phyloP scores from a whole-genome alignment of 2,797 vertebrate genomes.

The Falco rusticolus region DNA sequence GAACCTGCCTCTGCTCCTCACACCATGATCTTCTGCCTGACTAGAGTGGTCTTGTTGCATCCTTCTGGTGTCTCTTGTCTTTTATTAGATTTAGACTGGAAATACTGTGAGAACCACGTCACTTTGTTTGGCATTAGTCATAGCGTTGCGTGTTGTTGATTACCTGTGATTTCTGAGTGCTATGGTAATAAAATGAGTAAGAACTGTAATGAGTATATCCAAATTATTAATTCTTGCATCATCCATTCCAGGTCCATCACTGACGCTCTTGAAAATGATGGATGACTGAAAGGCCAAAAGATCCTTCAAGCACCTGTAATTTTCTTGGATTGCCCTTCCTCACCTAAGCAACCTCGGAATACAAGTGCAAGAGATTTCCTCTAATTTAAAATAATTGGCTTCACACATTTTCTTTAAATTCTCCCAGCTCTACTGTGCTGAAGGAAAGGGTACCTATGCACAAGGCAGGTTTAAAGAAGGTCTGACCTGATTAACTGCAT shows the following conservation, averaged over 20 bases:
- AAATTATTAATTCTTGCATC: not conserved
- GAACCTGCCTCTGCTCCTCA: not conserved
- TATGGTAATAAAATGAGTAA: not conserved
- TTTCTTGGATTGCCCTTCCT: not conserved
- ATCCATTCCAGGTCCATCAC: not conserved
- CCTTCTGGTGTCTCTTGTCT: not conserved
- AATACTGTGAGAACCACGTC: not conserved
- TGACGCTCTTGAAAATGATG: not conserved
- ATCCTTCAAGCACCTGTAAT: not conserved
- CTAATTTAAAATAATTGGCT: not conserved
- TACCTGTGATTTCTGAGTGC: not conserved
- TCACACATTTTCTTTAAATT: not conserved
- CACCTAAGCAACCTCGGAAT: not conserved
- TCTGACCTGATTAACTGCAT: not conserved
- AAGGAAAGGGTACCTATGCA: not conserved
- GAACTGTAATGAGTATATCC: not conserved
- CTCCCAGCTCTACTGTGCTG: not conserved
- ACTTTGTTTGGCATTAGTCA: not conserved
- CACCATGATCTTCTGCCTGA: not conserved
- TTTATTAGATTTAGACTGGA: not conserved
- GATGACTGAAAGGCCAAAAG: slow-evolving; percentile 6
- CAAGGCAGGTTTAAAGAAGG: not conserved
- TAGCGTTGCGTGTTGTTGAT: not conserved
- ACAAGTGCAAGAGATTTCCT: not conserved
- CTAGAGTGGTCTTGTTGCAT: not conserved